phyloP scores from a whole-genome alignment of 2,888 invertebrate genomes.

The Dyspetes luteomarginatus region DNA sequence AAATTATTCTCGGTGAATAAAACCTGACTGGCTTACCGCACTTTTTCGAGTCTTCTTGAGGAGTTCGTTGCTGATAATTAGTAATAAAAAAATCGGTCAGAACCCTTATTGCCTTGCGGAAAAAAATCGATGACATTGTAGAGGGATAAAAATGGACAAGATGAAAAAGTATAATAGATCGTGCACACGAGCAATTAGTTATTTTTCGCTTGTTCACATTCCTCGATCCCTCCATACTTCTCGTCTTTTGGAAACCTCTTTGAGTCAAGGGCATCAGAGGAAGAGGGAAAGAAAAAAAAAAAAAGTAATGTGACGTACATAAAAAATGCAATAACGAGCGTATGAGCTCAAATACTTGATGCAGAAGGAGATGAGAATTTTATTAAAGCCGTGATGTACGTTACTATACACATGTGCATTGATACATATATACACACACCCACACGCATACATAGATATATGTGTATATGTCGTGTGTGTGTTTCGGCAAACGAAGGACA shows the following conservation, averaged over 20 bases:
- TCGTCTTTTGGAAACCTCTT: constrained; percentile 32
- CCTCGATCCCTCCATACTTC: background rate
- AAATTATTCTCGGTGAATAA: no score
- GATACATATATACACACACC: no score
- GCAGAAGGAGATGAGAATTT: constrained; percentile 65
- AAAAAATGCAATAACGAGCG: constrained; percentile 67
- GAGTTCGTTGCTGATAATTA: background rate
- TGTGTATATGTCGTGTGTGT: no score
- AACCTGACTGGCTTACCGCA: background rate
- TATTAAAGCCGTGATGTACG: constrained; percentile 65
- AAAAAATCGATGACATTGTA: background rate
- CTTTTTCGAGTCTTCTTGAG: constrained; percentile 9
- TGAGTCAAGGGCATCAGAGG: constrained; percentile 45
- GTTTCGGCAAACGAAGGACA: constrained; percentile 61
- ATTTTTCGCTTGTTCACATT: background rate
- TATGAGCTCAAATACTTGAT: constrained; percentile 55
- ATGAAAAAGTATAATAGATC: background rate
- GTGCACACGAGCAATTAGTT: constrained; percentile 2
- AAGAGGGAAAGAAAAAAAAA: no score
- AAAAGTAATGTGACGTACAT: constrained; percentile 44
- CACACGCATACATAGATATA: no score
- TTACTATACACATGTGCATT: constrained; percentile 34
- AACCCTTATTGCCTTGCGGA: background rate
- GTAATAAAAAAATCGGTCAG: background rate
- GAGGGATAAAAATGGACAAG: background rate